A percentile compares a stretch with the other conserved stretches of the same genome.
Evolutionary conservation across 2,113 vertebrate species (phyloP).

Genomic region (Delphinus delphis): DNA sequence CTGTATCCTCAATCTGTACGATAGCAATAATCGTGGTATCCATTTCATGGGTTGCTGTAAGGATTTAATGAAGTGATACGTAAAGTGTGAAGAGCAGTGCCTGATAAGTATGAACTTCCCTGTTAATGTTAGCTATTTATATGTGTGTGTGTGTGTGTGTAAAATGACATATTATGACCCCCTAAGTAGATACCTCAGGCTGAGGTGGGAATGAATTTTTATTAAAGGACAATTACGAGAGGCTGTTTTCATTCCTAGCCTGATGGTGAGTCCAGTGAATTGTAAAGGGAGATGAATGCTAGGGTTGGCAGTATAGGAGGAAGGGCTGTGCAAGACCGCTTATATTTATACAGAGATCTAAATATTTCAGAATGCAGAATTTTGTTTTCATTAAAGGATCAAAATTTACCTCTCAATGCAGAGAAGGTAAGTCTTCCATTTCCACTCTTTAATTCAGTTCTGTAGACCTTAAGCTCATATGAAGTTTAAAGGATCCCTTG

Average conservation of each 20-base stretch:
- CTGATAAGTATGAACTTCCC: not conserved
- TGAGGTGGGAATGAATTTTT: conserved; percentile 2
- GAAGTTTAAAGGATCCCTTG: conserved; percentile 48
- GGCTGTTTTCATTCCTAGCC: not conserved
- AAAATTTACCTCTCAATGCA: conserved; percentile 49
- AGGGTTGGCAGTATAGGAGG: not conserved
- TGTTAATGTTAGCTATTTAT: not conserved
- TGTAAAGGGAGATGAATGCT: not conserved
- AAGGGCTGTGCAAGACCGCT: not conserved
- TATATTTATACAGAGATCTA: not conserved
- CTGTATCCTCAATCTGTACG: not conserved
- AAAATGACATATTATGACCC: not conserved
- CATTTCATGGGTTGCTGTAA: not conserved
- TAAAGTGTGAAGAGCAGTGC: not conserved
- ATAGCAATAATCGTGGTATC: not conserved
- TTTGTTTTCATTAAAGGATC: conserved; percentile 59
- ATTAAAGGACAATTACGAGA: not conserved
- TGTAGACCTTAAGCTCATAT: not conserved
- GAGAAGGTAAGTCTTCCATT: conserved; percentile 20
- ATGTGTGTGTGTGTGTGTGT: not conserved
- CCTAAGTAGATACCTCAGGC: not conserved
- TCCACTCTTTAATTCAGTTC: conserved; percentile 46
- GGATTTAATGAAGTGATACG: not conserved
- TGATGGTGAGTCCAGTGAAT: not conserved
- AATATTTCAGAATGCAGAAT: conserved; percentile 28